Evolutionary conservation across 2,113 vertebrate species (phyloP).

Genomic region (Zingel zingel): DNA sequence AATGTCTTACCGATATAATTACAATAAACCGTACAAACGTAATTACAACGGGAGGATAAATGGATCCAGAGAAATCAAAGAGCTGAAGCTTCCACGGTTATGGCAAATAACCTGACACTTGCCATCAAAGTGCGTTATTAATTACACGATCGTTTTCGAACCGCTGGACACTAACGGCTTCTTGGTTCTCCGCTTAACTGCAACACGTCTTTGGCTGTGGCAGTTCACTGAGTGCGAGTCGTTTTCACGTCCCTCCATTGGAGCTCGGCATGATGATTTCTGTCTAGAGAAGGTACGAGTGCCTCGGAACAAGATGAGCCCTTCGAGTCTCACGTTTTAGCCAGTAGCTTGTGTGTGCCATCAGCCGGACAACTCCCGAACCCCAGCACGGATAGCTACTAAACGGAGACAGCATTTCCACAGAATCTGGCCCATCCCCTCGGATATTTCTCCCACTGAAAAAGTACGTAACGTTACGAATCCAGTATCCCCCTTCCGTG

Average conservation of each 20-base stretch:
- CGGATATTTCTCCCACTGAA: conserved; percentile 51
- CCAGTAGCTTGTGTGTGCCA: conserved; percentile 37
- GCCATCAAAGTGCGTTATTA: conserved; percentile 37
- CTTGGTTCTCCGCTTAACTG: conserved; percentile 23
- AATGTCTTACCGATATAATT: conserved; percentile 44
- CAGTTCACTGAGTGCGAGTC: conserved; percentile 25
- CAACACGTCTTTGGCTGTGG: conserved; percentile 75
- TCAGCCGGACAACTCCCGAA: conserved; percentile 70
- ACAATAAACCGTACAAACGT: conserved; percentile 53
- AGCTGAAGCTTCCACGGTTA: conserved; percentile 36
- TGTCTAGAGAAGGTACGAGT: conserved; percentile 10
- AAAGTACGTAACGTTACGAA: conserved; percentile 37
- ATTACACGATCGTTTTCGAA: conserved; percentile 10
- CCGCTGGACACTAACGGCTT: conserved; percentile 23
- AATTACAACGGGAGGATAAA: conserved; percentile 64
- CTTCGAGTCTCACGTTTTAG: conserved; percentile 3
- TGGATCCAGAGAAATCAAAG: conserved; percentile 37
- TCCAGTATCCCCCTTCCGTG: conserved; percentile 57
- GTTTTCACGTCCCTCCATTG: conserved; percentile 38
- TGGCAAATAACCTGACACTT: conserved; percentile 14
- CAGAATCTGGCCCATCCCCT: conserved; percentile 69
- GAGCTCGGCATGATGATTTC: conserved; percentile 33
- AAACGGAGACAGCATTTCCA: conserved; percentile 58
- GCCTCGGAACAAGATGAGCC: conserved; percentile 19
- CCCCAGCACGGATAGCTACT: conserved; percentile 27